Evolutionary conservation across 2,888 invertebrate genomes (phyloP), one percentile per base, ranked within the genome.

Genomic region (Chromoteleia sp.): DNA sequence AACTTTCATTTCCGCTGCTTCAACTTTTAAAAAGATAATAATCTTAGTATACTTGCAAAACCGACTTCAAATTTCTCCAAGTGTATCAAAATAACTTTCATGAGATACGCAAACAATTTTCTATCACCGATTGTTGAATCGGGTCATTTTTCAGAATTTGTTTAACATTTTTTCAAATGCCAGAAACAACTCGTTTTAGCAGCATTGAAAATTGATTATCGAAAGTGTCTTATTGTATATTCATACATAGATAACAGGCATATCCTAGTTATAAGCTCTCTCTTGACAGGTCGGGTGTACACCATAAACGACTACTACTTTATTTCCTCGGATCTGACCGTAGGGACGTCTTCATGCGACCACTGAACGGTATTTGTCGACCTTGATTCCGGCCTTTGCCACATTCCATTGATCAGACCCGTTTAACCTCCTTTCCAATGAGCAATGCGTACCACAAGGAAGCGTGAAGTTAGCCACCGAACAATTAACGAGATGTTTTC

Each of bases 371-470:
- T 41, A 74, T 70, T 75, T 61, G 73, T 63, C 88, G 88, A 87
- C 89, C 89, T 89, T 89, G 87, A 87, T 88, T 89, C 88, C 86
- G 88, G 89, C 88, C 89, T 89, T 89, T 87, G 85, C 86, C 84
- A 87, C 88, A 88, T 89, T 89, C 88, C 88, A 84, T 63, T 75
- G 78, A 71, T 71, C 71, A 79, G 83, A 86, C 83, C 81, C 84
- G 84, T 83, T 84, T 84, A 74, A 85, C 85, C 85, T 86, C 84
- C 83, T 87, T 86, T 86, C 85, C 56, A 73, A 63, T 67, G 54
- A 52, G 52, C 73, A 52, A 25, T 33, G 52, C 56, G 54, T 74
- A 52, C 15, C 33, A 41, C 39, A 67, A 54, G 67, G 61, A 52
- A 63, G 43, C 54, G 63, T 52, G 30, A 52, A 63, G 54, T 52